Evolutionary conservation across 2,797 vertebrate genomes (phyloP).

Genomic region (Zalophus californianus): DNA sequence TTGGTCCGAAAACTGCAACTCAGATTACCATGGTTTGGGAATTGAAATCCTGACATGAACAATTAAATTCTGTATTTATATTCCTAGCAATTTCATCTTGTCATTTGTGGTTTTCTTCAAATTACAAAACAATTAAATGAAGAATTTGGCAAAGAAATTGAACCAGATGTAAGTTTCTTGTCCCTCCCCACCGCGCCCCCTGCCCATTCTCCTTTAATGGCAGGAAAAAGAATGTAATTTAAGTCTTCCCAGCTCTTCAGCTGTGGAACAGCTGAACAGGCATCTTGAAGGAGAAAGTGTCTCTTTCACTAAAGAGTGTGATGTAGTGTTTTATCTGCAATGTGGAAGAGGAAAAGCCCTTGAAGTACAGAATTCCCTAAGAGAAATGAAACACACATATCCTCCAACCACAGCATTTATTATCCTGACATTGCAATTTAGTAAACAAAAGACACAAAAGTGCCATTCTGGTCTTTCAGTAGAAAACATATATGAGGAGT

Average conservation of each 20-base stretch:
- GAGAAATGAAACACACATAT: slow-evolving; percentile 72
- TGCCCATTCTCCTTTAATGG: slow-evolving; percentile 83
- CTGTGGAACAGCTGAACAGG: slow-evolving; percentile 88
- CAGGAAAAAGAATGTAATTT: slow-evolving; percentile 88
- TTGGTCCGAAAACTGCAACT: slow-evolving; percentile 86
- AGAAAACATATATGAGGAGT: background rate
- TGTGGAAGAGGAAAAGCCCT: slow-evolving; percentile 82
- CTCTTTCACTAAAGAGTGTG: slow-evolving; percentile 81
- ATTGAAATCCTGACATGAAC: slow-evolving; percentile 89
- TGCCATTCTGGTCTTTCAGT: slow-evolving; percentile 48
- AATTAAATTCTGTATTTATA: slow-evolving; percentile 90
- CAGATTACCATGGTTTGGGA: slow-evolving; percentile 84
- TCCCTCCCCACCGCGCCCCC: slow-evolving; percentile 31
- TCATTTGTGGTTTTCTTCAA: slow-evolving; percentile 91
- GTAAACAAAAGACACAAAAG: slow-evolving; percentile 56
- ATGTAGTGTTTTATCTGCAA: slow-evolving; percentile 79
- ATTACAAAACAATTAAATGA: slow-evolving; percentile 92
- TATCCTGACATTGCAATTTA: slow-evolving; percentile 66
- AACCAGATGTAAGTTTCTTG: slow-evolving; percentile 89
- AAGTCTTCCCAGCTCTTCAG: slow-evolving; percentile 88
- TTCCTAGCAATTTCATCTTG: slow-evolving; percentile 89
- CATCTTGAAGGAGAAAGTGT: slow-evolving; percentile 86
- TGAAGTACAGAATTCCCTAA: slow-evolving; percentile 80
- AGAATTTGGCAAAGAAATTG: slow-evolving; percentile 88
- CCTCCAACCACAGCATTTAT: slow-evolving; percentile 70